Base-by-base conservation (phyloP, 1,140 invertebrate species). In the Caenorhabditis tropicalis region DNA sequence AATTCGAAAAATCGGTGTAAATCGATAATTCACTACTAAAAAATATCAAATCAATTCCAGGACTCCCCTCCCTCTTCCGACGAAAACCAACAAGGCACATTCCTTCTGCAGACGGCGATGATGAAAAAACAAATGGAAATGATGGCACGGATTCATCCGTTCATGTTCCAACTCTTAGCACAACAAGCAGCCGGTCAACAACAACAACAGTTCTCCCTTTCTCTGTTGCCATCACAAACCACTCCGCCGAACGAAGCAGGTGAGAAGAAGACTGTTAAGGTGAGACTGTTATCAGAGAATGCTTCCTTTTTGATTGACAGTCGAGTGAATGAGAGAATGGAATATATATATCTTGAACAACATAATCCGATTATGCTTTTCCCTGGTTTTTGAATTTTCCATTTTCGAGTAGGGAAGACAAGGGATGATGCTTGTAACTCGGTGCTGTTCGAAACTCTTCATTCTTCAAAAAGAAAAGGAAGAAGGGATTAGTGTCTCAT, bases 71-170 rank as follows among this genome's bases (percentile, higher is more conserved):
- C 65, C 43, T 74, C 65, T 24, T 74, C 65, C 19, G 65, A 74
- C 65, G 65, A 74, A 31, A 27, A 74, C 15, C 19, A n/a, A 74
- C 6, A 29, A 0, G n/a, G 21, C 10, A 43, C 19, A n/a, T 5
- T 43, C n/a, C n/a, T 43, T 3, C 24, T 74, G 19, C 65, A 74
- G 16, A 5, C 1, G 6, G 36, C 65, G 5, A 65, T 65, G 4
- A 70, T 70, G 65, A 74, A 74, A 19, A 74, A 74, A 74, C 65
- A 74, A 43, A 74, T 74, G 65, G 65, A 74, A 43, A 43, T 74
- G 19, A 43, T 74, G 6, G 36, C 65, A 15, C 36, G 65, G 24
- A 19, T 65, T 12, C 31, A 65, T 65, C 58, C 58, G 10, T 43
- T 74, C 36, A 74, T 74, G 65, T 46, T 74, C 21, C 65, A 74